Conservation (phyloP, 2,797 vertebrate genomes). For the Tapirus indicus region DNA sequence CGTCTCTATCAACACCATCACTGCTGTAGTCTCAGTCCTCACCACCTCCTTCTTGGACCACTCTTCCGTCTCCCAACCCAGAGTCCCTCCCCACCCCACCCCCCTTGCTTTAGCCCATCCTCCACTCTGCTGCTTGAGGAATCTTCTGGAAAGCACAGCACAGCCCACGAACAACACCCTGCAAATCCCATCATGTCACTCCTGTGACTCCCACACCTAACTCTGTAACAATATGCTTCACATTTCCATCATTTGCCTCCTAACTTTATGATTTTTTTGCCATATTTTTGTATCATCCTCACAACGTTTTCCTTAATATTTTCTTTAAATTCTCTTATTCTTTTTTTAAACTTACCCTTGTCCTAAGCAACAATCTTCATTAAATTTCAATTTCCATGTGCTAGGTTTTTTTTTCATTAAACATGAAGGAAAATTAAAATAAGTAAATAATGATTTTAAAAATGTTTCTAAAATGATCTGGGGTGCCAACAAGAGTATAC, state of each 20-base stretch:
- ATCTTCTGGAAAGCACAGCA: not conserved
- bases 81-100: fast-evolving
- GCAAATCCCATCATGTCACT: fast-evolving
- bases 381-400: not conserved
- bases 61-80: not conserved
- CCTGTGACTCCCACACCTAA: fast-evolving
- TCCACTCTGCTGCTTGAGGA: not conserved
- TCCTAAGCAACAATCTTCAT: not conserved
- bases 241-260: not conserved
- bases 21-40: not conserved
- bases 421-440: not conserved
- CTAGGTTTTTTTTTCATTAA: not conserved
- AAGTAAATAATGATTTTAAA: not conserved
- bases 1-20: not conserved
- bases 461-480: not conserved
- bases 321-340: not conserved
- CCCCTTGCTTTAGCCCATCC: not conserved
- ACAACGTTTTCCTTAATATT: not conserved
- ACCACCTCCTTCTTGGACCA: not conserved
- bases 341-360: not conserved
- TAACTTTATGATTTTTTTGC: not conserved
- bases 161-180: not conserved
- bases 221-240: not conserved
- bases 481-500: not conserved
- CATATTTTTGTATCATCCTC: not conserved